These are phyloP conservation scores for Brachionus asplanchnoidis DNA, from an alignment of 1,140 invertebrate genomes.

Conservation along the genomic window DNA sequence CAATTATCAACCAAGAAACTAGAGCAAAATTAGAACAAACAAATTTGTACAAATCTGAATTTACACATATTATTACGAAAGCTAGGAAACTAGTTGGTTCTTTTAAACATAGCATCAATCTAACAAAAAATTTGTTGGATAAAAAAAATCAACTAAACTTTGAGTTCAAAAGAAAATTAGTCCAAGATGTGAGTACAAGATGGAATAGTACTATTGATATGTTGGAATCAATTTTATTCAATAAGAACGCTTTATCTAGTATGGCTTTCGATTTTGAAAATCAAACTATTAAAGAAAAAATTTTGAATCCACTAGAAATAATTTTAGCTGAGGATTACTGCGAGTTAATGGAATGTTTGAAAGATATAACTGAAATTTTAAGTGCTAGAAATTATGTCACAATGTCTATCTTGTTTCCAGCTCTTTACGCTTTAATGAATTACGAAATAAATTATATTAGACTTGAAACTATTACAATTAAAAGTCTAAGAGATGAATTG, in stretches of 20 bases:
- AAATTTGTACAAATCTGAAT: not conserved
- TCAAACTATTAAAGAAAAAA: not conserved
- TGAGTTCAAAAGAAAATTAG: not conserved
- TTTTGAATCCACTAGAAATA: not conserved
- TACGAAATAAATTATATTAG: not conserved
- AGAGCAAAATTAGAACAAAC: not conserved
- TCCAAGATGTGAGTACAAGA: not conserved
- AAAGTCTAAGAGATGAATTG: not conserved
- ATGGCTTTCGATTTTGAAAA: not conserved
- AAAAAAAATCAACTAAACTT: not conserved
- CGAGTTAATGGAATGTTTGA: not conserved
- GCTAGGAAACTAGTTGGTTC: slow-evolving; percentile 8
- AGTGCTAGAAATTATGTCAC: not conserved
- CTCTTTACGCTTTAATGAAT: not conserved
- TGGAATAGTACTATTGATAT: slow-evolving; percentile 6
- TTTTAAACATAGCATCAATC: not conserved
- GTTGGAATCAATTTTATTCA: not conserved
- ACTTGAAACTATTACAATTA: not conserved
- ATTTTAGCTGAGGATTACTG: not conserved
- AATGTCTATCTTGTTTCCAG: not conserved
- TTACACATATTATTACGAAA: not conserved
- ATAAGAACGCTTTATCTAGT: not conserved
- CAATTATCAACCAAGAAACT: not conserved
- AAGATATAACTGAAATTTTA: not conserved
- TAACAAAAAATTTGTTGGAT: not conserved